A percentile compares a stretch with the other conserved stretches of the same genome.
phyloP scores from a whole-genome alignment of 2,797 vertebrate genomes.

The Pipistrellus pygmaeus region DNA sequence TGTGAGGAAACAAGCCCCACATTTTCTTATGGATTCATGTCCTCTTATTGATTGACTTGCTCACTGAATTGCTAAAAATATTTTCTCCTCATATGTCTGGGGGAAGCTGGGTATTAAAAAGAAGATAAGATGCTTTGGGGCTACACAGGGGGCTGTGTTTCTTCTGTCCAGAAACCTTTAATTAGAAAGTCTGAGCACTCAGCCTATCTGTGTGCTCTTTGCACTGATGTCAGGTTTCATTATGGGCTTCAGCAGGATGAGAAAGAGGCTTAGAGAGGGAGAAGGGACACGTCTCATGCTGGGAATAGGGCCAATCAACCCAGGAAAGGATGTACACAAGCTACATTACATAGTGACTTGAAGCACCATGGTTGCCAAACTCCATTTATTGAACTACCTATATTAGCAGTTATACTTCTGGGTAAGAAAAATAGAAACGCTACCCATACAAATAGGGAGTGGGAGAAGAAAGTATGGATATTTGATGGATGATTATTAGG shows the following conservation, averaged over 20 bases:
- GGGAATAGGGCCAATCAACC: background rate
- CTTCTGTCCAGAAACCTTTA: background rate
- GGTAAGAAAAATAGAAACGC: constrained; percentile 13
- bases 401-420: background rate
- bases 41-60: constrained; percentile 44
- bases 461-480: background rate
- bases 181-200: background rate
- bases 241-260: background rate
- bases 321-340: background rate
- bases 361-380: background rate
- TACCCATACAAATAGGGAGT: background rate
- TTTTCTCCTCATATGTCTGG: background rate
- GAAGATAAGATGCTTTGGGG: background rate
- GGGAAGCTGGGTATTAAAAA: background rate
- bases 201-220: background rate
- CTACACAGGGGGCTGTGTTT: background rate
- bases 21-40: constrained; percentile 21
- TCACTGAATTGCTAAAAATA: constrained; percentile 6
- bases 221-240: background rate
- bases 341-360: background rate
- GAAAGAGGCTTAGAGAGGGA: background rate
- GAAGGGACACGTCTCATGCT: background rate
- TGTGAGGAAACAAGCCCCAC: background rate
- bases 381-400: constrained; percentile 7
- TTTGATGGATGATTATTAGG: background rate